Base-by-base conservation (phyloP, 2,113 vertebrate genomes). In the Helogale parvula region DNA sequence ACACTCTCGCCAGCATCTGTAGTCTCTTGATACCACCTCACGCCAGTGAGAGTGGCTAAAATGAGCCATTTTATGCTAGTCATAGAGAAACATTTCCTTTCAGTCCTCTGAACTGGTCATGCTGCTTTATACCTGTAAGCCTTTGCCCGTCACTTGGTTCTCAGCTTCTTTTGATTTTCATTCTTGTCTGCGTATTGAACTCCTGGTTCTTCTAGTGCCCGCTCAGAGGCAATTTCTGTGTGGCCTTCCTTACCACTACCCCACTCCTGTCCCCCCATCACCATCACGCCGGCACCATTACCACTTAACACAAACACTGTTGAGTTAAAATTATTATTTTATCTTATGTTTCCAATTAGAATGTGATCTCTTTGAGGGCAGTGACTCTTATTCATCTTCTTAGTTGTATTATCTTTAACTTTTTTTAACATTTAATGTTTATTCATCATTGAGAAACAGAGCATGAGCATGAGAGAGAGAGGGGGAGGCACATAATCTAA, bases 151-250 rank as follows among this genome's bases (percentile, higher is more conserved):
- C 25, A 77, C 50, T 60, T 54, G 72, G 2, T 89, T 94, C 65
- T 96, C n/a, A 68, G 41, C 13, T 72, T 47, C 63, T 77, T n/a
- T 94, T 83, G 57, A 60, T 60, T 97, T 65, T 91, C 57, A 10
- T 33, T 47, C 45, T 27, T 72, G 45, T 88, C 47, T 92, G 47
- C 35, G 35, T 92, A 74, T 38, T 4, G 0, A 77, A 7, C 19
- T 52, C 38, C 35, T 27, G 84, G 84, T 94, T 92, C 35, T 79
- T 87, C 52, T 71, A 31, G 52, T 60, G 21, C 3, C 47, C 29
- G 27, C 21, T 57, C 33, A 71, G 77, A 74, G 41, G n/a, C 57
- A 17, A 35, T 27, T 77, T 91, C 52, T 60, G 0, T 19, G 13
- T 41, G 21, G 57, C 11, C 17, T 45, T n/a, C 15, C 52, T 66